Evolutionary conservation across 92 coral and sea anemone genomes (phyloP).

Genomic region (Scolanthus callimorphus): DNA sequence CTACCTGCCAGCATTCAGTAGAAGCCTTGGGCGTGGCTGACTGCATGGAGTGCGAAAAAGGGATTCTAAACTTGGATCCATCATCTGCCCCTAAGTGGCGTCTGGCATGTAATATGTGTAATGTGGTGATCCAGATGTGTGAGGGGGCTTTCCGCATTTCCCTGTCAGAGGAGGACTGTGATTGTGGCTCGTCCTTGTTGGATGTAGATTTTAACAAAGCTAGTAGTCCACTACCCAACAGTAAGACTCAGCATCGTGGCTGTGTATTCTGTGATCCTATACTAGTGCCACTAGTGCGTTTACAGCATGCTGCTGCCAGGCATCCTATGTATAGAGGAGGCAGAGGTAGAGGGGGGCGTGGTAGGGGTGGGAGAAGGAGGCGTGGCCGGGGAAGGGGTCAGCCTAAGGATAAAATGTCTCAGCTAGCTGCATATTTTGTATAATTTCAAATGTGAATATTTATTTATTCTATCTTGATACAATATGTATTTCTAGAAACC

Average conservation of each 20-base stretch:
- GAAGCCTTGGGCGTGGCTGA: conserved; percentile 79
- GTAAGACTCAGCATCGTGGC: conserved; percentile 85
- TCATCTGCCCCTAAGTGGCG: conserved; percentile 98
- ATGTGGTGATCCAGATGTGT: conserved; percentile 81
- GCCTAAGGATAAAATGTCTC: conserved; percentile 98
- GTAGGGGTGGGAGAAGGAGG: conserved; percentile 78
- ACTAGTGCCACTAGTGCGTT: conserved; percentile 65
- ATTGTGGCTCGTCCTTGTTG: conserved; percentile 85
- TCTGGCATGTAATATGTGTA: conserved; percentile 93
- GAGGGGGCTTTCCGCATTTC: conserved; percentile 91
- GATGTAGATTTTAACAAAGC: conserved; percentile 82
- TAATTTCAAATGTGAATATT: no score
- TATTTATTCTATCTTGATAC: no score
- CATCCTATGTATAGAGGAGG: conserved; percentile 95
- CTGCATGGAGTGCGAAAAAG: conserved; percentile 90
- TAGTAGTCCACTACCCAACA: conserved; percentile 76
- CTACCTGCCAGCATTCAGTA: conserved; percentile 86
- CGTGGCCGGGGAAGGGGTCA: conserved; percentile 80
- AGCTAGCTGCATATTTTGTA: conserved; percentile 91
- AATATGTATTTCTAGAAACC: no score
- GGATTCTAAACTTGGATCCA: conserved; percentile 80
- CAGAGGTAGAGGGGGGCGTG: conserved; percentile 73
- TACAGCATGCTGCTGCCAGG: conserved; percentile 81
- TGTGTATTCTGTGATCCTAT: conserved; percentile 93
- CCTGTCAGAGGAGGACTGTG: conserved; percentile 79